Base-by-base conservation (phyloP, 1,140 invertebrate genomes). In the Aphelenchoides fujianensis region DNA sequence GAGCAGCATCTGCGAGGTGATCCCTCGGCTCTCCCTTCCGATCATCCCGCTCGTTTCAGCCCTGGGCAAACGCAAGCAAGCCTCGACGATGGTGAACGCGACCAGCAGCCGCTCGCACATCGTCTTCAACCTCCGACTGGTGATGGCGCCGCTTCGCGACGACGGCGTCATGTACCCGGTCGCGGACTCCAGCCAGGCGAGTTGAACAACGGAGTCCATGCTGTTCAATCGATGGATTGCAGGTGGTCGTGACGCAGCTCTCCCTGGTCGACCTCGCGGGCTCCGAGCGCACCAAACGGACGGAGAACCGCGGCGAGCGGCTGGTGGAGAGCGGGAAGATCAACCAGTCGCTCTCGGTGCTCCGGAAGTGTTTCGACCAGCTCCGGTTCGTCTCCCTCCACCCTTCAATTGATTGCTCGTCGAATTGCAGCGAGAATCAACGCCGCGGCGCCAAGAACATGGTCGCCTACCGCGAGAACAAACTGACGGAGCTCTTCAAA, bases 401-500 rank as follows among this genome's bases (percentile, higher is more conserved):
- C n/a, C n/a, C 23, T 48, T 48, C 23, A 12, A 23, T 48, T 12
- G 23, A 12, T 48, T 23, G 12, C 41, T 16, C 12, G 12, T n/a
- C 23, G 41, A 48, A 12, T 48, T 48, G 23, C 59, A 77, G 75
- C n/a, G 67, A 81, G 28, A 80, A 80, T 57, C 79, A 81, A 41
- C 67, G 69, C 34, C 55, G 62, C 30, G 16, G 36, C 9, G 54
- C 28, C 41, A 48, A 48, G 34, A 71, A 86, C 82, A 90, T 92
- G 82, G 92, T 97, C 1, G 94, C 95, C 0, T 98, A 97, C 86
- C 86, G 96, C 31, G 94, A 98, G 81, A 93, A 92, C 0, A 94
- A 95, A 82, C 88, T 99, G 1, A 98, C 96, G 1, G 91, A 95
- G 86, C 88, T 98, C 54, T 98, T 99, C 83, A 98, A 98, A 85